These are phyloP conservation scores for Netelia virgata DNA, from an alignment of 2,888 invertebrate species.

Conservation along the genomic window DNA sequence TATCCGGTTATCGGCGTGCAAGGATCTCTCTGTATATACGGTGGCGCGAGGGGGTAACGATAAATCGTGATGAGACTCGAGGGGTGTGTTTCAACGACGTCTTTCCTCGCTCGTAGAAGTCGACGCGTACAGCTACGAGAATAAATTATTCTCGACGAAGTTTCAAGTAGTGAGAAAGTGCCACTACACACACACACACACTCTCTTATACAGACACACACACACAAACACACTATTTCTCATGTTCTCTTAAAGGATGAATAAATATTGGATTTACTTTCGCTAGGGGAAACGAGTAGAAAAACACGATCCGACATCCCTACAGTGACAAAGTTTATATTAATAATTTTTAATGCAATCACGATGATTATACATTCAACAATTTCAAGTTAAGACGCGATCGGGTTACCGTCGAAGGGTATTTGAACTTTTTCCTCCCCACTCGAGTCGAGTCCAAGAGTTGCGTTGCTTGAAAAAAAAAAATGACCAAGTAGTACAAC, in stretches of 20 bases:
- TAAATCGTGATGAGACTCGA: conserved; percentile 27
- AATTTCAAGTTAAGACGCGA: neutral
- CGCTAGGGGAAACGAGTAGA: neutral
- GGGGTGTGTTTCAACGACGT: neutral
- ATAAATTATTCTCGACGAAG: conserved; percentile 41
- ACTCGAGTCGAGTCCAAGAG: no score
- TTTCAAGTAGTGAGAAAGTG: conserved; percentile 30
- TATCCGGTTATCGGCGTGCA: conserved; percentile 36
- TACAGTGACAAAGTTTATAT: conserved; percentile 4
- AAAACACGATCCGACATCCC: neutral
- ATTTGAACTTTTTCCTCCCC: neutral
- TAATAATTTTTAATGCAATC: neutral
- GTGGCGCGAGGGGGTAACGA: conserved; percentile 8
- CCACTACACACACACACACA: conserved; percentile 9
- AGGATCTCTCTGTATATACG: conserved; percentile 11
- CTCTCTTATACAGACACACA: neutral
- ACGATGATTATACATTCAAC: conserved; percentile 10
- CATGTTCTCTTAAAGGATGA: neutral
- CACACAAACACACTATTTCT: neutral
- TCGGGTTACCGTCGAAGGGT: neutral
- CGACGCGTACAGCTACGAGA: neutral
- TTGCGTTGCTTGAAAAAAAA: neutral
- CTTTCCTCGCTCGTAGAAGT: neutral
- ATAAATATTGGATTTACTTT: conserved; percentile 21
- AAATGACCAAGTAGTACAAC: conserved; percentile 43